Conservation (phyloP, 2,888 invertebrate species). For the Iphiclides podalirius region DNA sequence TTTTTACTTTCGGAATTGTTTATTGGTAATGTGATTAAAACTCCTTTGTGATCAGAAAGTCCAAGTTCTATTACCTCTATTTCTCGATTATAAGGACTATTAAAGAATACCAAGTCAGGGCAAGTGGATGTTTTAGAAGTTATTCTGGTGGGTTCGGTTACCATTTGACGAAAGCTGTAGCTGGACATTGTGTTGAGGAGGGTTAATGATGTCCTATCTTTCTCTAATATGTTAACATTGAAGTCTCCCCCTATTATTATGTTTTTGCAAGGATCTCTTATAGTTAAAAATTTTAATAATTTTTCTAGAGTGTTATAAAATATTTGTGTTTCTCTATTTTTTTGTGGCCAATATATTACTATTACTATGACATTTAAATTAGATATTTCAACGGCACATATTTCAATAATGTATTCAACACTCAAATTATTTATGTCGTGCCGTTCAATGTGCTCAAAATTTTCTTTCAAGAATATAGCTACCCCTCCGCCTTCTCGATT, state of each 20-base stretch:
- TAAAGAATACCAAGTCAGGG: neutral
- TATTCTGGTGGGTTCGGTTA: conserved; percentile 3
- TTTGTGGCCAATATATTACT: conserved; percentile 13
- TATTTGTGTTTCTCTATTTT: neutral
- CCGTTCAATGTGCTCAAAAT: conserved; percentile 3
- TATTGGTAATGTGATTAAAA: neutral
- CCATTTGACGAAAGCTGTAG: neutral
- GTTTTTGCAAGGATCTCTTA: conserved; percentile 8
- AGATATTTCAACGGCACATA: conserved; percentile 16
- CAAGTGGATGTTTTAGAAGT: neutral
- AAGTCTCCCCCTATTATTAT: conserved; percentile 21
- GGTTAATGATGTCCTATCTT: neutral
- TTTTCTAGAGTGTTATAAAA: conserved; percentile 10
- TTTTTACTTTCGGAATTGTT: neutral
- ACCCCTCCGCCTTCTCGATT: conserved; percentile 18
- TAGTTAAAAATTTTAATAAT: conserved; percentile 12
- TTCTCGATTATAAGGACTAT: neutral
- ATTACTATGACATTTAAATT: conserved; percentile 7
- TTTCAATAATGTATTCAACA: conserved; percentile 16
- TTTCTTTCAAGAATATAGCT: conserved; percentile 16
- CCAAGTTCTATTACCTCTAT: neutral
- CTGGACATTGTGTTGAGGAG: neutral
- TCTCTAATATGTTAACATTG: conserved; percentile 13
- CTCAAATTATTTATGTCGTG: conserved; percentile 12
- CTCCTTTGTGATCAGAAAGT: conserved; percentile 1